Conservation (phyloP, 2,113 vertebrate genomes). For the Numenius arquata region DNA sequence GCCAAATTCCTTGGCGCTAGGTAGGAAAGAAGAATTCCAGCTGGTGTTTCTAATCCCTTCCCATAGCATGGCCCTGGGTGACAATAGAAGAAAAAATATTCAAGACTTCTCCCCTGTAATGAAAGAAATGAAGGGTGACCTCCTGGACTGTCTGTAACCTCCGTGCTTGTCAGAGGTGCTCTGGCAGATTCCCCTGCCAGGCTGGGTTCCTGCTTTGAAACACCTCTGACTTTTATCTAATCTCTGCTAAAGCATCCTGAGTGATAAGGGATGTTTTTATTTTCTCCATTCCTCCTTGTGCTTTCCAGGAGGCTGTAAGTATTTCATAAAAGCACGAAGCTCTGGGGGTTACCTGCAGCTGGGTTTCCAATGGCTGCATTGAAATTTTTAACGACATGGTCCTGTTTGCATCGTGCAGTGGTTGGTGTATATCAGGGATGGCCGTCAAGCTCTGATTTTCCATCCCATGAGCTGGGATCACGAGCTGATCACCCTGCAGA, state of each 20-base stretch:
- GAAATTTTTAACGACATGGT: background rate
- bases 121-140: background rate
- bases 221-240: background rate
- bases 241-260: background rate
- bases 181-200: background rate
- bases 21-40: background rate
- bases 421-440: background rate
- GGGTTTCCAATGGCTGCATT: background rate
- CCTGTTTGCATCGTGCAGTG: background rate
- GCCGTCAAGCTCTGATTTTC: background rate
- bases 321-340: background rate
- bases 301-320: background rate
- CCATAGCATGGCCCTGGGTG: background rate
- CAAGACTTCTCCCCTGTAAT: background rate
- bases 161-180: background rate
- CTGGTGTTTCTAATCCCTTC: background rate
- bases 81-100: background rate
- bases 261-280: conserved; percentile 6
- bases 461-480: background rate
- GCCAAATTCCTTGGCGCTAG: background rate
- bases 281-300: background rate
- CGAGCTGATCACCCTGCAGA: background rate
- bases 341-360: background rate
- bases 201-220: background rate
- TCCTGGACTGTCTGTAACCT: background rate